Evolutionary conservation across 2,113 vertebrate genomes (phyloP).

Genomic region (Podarcis muralis): DNA sequence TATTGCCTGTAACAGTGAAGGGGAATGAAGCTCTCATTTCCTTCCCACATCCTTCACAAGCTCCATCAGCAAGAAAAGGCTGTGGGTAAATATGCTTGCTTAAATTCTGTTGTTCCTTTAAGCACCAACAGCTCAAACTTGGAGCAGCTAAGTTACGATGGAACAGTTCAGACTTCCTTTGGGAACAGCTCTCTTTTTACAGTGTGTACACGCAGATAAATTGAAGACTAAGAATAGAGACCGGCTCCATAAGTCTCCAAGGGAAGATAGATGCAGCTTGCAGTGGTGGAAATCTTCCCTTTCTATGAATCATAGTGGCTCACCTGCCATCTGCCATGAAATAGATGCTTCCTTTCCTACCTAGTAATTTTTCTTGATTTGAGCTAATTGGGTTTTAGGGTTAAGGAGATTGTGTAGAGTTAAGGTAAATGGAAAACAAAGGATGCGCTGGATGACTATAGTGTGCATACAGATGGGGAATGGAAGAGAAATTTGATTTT

Average conservation of each 20-base stretch:
- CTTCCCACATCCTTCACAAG: no score
- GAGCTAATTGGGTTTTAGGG: background rate
- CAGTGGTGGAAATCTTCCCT: background rate
- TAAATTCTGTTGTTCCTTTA: background rate
- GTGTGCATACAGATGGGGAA: no score
- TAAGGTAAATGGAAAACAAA: background rate
- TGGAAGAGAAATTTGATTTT: no score
- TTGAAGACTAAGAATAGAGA: background rate
- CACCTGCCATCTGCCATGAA: background rate
- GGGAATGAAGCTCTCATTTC: no score
- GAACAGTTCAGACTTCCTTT: background rate
- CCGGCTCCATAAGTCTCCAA: background rate
- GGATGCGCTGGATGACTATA: background rate
- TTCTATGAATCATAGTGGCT: background rate
- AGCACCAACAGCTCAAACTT: background rate
- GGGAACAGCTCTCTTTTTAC: background rate
- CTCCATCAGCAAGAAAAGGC: background rate
- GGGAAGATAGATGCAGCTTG: background rate
- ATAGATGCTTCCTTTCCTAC: background rate
- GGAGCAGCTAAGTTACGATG: background rate
- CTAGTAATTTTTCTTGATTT: background rate
- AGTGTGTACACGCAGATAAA: background rate
- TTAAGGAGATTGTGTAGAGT: background rate
- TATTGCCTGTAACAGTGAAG: no score
- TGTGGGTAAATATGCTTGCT: background rate